Evolutionary conservation across 2,797 vertebrate genomes (phyloP).

Genomic region (Chrysocyon brachyurus): DNA sequence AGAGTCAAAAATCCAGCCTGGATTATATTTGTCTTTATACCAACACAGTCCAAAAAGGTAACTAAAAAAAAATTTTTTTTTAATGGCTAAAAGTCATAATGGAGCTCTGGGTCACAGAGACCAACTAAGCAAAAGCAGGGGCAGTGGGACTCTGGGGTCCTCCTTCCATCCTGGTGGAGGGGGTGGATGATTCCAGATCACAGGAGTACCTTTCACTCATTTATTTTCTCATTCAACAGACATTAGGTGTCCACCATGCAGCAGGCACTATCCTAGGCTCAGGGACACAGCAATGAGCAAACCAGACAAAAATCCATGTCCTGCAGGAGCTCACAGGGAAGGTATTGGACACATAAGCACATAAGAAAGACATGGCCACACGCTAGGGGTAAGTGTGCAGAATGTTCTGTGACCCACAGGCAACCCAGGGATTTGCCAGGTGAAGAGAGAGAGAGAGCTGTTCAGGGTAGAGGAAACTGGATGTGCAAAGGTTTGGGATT

Average conservation of each 20-base stretch:
- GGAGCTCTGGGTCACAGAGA: neutral
- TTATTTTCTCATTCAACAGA: neutral
- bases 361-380: fast-evolving
- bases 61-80: neutral
- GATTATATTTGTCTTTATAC: neutral
- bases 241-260: neutral
- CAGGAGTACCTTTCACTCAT: neutral
- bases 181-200: neutral
- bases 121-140: neutral
- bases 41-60: neutral
- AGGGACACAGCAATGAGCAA: neutral
- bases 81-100: neutral
- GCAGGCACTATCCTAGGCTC: neutral
- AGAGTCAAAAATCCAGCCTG: neutral
- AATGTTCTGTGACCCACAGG: neutral
- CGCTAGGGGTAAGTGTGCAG: neutral
- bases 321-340: neutral
- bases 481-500: neutral
- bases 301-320: neutral
- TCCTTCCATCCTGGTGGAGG: too few relatives aligned
- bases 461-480: neutral
- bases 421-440: neutral
- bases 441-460: too few relatives aligned
- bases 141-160: neutral
- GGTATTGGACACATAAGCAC: fast-evolving